Evolutionary conservation across 2,888 invertebrate species (phyloP), one percentile per base, ranked within the genome.

Genomic region (Diaprepes abbreviatus): DNA sequence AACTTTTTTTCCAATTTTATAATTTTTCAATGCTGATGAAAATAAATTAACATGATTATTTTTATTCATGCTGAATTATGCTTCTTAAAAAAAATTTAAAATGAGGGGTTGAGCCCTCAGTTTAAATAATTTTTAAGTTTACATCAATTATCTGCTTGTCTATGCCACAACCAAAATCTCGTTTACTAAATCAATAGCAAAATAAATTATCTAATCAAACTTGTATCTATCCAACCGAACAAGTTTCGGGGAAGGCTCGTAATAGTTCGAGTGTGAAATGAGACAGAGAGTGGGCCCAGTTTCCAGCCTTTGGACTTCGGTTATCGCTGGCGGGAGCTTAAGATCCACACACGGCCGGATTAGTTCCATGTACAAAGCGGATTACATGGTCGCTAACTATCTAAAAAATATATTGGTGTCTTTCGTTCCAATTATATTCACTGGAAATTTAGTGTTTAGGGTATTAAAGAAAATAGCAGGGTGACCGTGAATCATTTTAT

Each of bases 351-450:
- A 63, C 64, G 71, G 38, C 28, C 66, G 66, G 50, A 62, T 63
- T 71, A 66, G 58, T 62, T 63, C 58, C 55, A 38, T 63, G 66
- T 62, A 62, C 66, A 63, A 66, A 66, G 60, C 57, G 76, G 80
- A 79, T 81, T 80, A 80, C 77, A 79, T 75, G 79, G 78, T 77
- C 78, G 76, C 79, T 77, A 79, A 78, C 75, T 77, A 76, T 73
- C 74, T 75, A 71, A 77, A 78, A 76, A 76, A 77, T 77, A 75
- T 74, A 66, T 55, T 54, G 60, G 62, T 48, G 24, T 57, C 62
- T 70, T 70, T 70, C 62, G 59, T 70, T 33, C 66, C 66, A 70
- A 70, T 70, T 70, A 70, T 66, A 57, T 65, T 28, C n/a, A 36
- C n/a, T 54, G 66, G 38, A 57, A 60, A 66, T 70, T 70, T 70